Base-by-base conservation (phyloP, 2,888 invertebrate genomes). In the Agonopterix subpropinquella region DNA sequence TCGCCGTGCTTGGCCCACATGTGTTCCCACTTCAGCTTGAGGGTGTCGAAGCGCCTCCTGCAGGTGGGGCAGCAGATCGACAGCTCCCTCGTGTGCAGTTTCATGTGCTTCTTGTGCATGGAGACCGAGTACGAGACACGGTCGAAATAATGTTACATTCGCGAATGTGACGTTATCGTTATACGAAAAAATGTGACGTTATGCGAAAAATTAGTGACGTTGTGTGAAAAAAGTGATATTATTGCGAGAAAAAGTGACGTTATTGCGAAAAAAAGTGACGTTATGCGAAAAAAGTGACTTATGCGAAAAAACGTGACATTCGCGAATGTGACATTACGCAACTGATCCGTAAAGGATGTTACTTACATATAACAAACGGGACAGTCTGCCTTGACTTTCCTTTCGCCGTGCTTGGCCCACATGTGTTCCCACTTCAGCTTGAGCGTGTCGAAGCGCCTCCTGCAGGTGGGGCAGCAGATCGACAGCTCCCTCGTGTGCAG, bases 11-110 rank as follows among this genome's bases (percentile, higher is more conserved):
- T 56, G 0, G 53, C 9, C 81, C 80, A 80, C 56, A 65, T 52
- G 36, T 83, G 83, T 2, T 77, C 71, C 78, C 77, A 78, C 48
- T 72, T 75, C 0, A 53, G 42, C 10, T 59, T 64, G 1, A 70
- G 1, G 0, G 48, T 35, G 0, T 0, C 0, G 41, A 73, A 77
- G 13, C 2, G 13, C 0, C 41, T 36, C 0, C 49, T 44, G 52
- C 83, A 83, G 0, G 61, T 37, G 3, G 1, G 11, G 28, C 47
- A 47, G 4, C 8, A 8, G 28, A 39, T 36, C 11, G 11, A 8
- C 5, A 1, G 13, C 28, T 2, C 11, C 5, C 7, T n/a, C 4
- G 5, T 10, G 37, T 18, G 11, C 1, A 8, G 3, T 1, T 52
- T 43, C 0, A 55, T 1, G 45, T 81, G 81, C 1, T 63, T 65